Evolutionary conservation across 2,888 invertebrate species (phyloP).

Genomic region (Beris morrisii): DNA sequence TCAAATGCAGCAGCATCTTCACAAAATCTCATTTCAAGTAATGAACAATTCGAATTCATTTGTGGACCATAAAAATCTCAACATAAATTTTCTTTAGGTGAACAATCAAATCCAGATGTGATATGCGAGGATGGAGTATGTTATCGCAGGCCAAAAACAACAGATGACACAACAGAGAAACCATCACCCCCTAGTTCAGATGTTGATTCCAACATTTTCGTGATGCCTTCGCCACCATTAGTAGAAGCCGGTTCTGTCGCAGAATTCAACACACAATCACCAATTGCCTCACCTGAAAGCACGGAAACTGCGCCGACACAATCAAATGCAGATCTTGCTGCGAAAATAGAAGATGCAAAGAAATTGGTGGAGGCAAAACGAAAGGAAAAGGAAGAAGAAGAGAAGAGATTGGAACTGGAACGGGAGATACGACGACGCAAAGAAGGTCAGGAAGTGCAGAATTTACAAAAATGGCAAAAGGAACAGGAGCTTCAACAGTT

Average conservation of each 20-base stretch:
- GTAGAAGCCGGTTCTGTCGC: slow-evolving; percentile 33
- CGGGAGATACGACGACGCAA: slow-evolving; percentile 72
- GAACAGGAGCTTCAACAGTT: slow-evolving; percentile 74
- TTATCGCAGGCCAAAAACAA: slow-evolving; percentile 45
- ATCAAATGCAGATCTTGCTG: slow-evolving; percentile 26
- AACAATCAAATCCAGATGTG: slow-evolving; percentile 48
- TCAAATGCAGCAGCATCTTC: slow-evolving; percentile 15
- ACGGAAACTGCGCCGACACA: slow-evolving; percentile 21
- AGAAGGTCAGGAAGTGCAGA: slow-evolving; percentile 72
- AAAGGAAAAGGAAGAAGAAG: slow-evolving; percentile 66
- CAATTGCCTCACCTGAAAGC: slow-evolving; percentile 44
- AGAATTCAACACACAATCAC: slow-evolving; percentile 41
- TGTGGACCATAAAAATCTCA: not conserved
- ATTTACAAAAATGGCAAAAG: slow-evolving; percentile 71
- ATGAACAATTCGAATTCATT: not conserved
- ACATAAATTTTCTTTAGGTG: slow-evolving; percentile 11
- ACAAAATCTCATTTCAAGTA: slow-evolving; percentile 34
- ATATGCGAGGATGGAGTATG: slow-evolving; percentile 61
- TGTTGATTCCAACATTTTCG: not conserved
- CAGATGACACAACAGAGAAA: slow-evolving; percentile 6
- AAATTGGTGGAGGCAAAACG: slow-evolving; percentile 68
- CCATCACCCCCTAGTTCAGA: slow-evolving; percentile 26
- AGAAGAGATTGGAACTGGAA: slow-evolving; percentile 65
- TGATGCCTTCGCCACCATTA: not conserved
- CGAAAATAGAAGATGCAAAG: slow-evolving; percentile 65